A percentile compares a stretch with the other conserved stretches of the same genome.
phyloP scores from a whole-genome alignment of 2,888 invertebrate genomes.

The Mimachlamys varia region DNA sequence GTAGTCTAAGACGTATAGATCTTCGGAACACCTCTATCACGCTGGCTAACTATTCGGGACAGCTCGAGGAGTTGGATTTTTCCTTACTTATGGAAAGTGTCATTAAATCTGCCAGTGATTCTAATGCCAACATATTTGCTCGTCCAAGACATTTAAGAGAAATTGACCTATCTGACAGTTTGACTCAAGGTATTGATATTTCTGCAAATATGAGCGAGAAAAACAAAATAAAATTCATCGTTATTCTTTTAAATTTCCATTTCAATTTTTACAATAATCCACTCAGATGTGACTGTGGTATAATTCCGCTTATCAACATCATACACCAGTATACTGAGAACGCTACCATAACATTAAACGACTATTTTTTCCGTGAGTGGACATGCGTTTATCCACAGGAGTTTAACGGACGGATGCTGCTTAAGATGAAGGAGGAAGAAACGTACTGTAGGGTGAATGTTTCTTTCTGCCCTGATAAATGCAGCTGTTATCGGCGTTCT shows the following conservation, averaged over 20 bases:
- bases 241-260: conserved; percentile 54
- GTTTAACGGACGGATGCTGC: conserved; percentile 45
- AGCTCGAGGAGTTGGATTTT: conserved; percentile 24
- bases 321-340: conserved; percentile 37
- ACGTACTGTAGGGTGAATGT: conserved; percentile 49
- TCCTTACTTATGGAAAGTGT: conserved; percentile 42
- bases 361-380: conserved; percentile 59
- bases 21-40: conserved; percentile 45
- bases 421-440: conserved; percentile 51
- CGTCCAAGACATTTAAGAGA: conserved; percentile 14
- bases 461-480: conserved; percentile 52
- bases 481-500: conserved; percentile 54
- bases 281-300: conserved; percentile 54
- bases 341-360: conserved; percentile 42
- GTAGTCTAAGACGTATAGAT: conserved; percentile 41
- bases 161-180: conserved; percentile 44
- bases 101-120: conserved; percentile 23
- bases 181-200: neutral
- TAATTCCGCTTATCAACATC: conserved; percentile 50
- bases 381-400: conserved; percentile 55
- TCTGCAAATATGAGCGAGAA: neutral
- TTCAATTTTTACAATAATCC: conserved; percentile 53
- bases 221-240: neutral
- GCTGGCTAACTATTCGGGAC: conserved; percentile 40
- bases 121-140: conserved; percentile 24